phyloP scores from a whole-genome alignment of 2,888 invertebrate genomes.

The Microplitis manilae region DNA sequence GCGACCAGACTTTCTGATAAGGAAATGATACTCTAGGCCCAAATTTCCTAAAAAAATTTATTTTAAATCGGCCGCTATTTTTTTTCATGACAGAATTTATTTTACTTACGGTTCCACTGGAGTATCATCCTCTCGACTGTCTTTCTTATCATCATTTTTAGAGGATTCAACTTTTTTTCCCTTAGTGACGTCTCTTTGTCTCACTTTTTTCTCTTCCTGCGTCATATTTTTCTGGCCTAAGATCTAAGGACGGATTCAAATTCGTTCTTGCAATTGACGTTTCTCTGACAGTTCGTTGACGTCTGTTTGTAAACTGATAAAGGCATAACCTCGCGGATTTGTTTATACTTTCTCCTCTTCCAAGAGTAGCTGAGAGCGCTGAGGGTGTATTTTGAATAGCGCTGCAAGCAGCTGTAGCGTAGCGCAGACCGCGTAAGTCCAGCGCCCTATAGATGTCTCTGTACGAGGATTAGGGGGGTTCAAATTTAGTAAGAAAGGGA shows the following conservation, averaged over 20 bases:
- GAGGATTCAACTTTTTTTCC: conserved; percentile 47
- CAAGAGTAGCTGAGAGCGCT: no score
- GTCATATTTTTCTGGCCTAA: conserved; percentile 52
- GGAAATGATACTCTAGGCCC: conserved; percentile 70
- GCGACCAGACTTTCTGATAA: conserved; percentile 72
- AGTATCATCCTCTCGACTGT: conserved; percentile 36
- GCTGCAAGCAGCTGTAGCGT: no score
- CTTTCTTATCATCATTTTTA: conserved; percentile 40
- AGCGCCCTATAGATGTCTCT: no score
- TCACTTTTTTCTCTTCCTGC: conserved; percentile 55
- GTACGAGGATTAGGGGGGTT: no score
- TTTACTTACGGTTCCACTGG: conserved; percentile 44
- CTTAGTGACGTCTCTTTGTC: conserved; percentile 53
- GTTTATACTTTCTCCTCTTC: background rate
- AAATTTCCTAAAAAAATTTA: conserved; percentile 64
- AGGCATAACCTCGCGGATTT: background rate
- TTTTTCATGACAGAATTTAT: conserved; percentile 8
- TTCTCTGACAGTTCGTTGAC: background rate
- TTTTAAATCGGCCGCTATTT: background rate
- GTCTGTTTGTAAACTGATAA: background rate
- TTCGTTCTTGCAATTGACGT: background rate
- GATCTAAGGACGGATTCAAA: background rate
- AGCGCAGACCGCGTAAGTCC: no score
- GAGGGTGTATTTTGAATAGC: no score
- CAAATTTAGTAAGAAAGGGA: no score